Evolutionary conservation across 2,888 invertebrate genomes (phyloP).

Genomic region (Sphaerophoria taeniata): DNA sequence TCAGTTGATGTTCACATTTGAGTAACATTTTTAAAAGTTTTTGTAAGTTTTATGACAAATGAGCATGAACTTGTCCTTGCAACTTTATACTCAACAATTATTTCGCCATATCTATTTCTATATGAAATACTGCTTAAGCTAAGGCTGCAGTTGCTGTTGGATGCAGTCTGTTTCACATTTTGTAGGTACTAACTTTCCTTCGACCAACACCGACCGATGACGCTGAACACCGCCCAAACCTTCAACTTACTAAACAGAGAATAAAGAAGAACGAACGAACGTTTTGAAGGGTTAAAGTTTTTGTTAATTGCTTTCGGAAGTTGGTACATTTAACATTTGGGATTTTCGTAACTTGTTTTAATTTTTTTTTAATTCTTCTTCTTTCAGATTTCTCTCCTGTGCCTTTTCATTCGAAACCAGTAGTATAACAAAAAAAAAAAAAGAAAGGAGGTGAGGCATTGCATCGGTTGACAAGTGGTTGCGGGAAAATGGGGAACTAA

Average conservation of each 20-base stretch:
- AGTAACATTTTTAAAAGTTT: slow-evolving; percentile 46
- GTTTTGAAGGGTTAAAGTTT: slow-evolving; percentile 53
- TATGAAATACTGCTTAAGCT: too few species aligned
- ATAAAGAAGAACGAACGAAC: slow-evolving; percentile 14
- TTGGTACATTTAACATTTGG: slow-evolving; percentile 54
- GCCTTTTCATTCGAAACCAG: too few species aligned
- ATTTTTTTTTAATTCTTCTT: too few species aligned
- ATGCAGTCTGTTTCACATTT: too few species aligned
- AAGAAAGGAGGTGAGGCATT: neutral
- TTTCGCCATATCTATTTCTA: slow-evolving; percentile 33
- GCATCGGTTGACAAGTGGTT: slow-evolving; percentile 31
- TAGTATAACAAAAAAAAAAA: too few species aligned
- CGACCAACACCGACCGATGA: too few species aligned
- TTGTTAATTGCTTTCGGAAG: slow-evolving; percentile 64
- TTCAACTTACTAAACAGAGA: neutral
- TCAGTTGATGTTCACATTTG: slow-evolving; percentile 21
- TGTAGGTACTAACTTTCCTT: too few species aligned
- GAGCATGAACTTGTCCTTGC: slow-evolving; percentile 55
- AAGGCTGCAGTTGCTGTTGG: too few species aligned
- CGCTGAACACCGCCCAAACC: neutral
- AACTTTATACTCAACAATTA: slow-evolving; percentile 29
- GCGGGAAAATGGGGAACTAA: slow-evolving; percentile 20
- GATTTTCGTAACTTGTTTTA: neutral
- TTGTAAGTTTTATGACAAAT: slow-evolving; percentile 40
- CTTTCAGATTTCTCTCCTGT: too few species aligned